Base-by-base conservation (phyloP, 2,888 invertebrate genomes). In the Dryadula phaetusa region DNA sequence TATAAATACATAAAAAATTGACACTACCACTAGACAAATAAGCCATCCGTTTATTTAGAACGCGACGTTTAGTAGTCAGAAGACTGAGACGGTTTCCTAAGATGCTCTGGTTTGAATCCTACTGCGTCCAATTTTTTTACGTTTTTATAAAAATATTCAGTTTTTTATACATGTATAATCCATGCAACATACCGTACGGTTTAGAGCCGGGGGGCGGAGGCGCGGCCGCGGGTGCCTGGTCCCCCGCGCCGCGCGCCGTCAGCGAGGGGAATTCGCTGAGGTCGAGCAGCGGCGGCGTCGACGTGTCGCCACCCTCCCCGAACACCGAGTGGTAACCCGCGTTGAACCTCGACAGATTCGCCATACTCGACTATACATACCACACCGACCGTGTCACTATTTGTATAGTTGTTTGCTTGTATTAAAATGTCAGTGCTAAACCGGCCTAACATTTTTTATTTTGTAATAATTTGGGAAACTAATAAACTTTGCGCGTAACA, bases 191-290 rank as follows among this genome's bases (percentile, higher is more conserved):
- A 96, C 96, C 98, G 94, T 98, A 98, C 90, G 98, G 97, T 94
- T 98, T 97, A 93, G 97, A 96, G 87, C 97, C 97, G 75, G 97
- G 97, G 92, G 97, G 97, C 73, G 97, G 97, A 71, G 97, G 96
- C 93, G 96, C 97, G 82, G 97, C 96, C 83, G 96, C 95, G 74
- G 95, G 94, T 86, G 95, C 94, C 89, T 95, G 95, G 93, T 96
- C 95, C 77, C 95, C 95, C 79, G 96, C 95, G 77, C 96, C 97
- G 84, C 98, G 94, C 88, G 96, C 97, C 81, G 98, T 98, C 83
- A 98, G 94, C 77, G 98, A 98, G 73, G 98, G 98, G 91, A 98
- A 98, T 93, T 98, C 98, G 83, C 97, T 97, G 77, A 97, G 95
- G 93, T 98, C 98, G 81, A 98, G 93, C 75, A 98, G 94, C 75